These are phyloP conservation scores for Argyrosomus japonicus DNA, from an alignment of 2,113 vertebrate genomes.

Conservation along the genomic window DNA sequence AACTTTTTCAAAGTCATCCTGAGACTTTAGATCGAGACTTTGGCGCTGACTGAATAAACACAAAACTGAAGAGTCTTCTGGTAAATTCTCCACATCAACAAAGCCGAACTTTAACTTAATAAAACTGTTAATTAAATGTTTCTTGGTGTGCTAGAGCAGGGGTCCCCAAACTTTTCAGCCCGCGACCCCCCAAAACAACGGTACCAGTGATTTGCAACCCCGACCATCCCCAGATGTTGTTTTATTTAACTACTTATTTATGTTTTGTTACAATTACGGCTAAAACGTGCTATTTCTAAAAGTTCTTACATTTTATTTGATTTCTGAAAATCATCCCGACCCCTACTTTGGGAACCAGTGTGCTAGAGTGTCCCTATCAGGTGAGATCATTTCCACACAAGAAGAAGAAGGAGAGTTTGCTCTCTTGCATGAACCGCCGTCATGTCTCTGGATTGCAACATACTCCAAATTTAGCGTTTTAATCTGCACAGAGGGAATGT, in stretches of 20 bases:
- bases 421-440: neutral
- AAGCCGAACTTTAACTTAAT: neutral
- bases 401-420: slow-evolving; percentile 1
- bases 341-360: no score
- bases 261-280: no score
- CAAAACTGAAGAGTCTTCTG: neutral
- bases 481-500: slow-evolving; percentile 24
- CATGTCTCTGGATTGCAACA: neutral
- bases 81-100: neutral
- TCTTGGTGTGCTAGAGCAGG: no score
- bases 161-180: no score
- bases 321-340: no score
- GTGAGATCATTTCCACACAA: neutral
- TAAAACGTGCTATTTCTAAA: no score
- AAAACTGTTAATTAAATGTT: neutral
- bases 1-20: neutral
- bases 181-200: no score
- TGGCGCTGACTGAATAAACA: neutral
- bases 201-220: no score
- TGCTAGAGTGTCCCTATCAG: no score
- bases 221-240: no score
- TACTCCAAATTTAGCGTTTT: neutral
- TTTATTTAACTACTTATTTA: neutral
- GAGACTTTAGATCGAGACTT: neutral
- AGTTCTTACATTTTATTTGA: no score